Conservation (phyloP, 2,113 vertebrate species). For the Eupsittula cactorum region DNA sequence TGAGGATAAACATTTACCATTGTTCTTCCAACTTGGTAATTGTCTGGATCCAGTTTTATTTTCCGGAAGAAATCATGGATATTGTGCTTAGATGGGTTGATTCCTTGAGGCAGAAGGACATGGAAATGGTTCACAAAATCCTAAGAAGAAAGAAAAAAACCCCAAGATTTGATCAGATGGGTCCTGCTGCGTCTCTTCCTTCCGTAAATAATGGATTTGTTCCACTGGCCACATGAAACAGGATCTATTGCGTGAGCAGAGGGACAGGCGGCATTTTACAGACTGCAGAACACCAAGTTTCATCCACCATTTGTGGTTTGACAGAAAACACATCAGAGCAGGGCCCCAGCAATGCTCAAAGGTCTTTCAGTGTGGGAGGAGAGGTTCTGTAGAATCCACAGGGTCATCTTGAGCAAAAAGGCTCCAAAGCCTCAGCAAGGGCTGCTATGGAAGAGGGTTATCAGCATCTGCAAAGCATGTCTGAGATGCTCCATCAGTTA, state of each 20-base stretch:
- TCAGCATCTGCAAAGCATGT: conserved; percentile 17
- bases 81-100: conserved; percentile 79
- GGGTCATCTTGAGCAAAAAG: background rate
- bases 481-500: background rate
- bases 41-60: conserved; percentile 81
- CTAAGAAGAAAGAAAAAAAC: conserved; percentile 66
- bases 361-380: background rate
- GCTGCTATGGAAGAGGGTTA: accelerated
- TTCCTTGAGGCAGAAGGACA: conserved; percentile 86
- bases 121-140: conserved; percentile 93
- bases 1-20: conserved; percentile 81
- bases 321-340: background rate
- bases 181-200: background rate
- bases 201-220: background rate
- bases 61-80: conserved; percentile 86
- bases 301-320: background rate
- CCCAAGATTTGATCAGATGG: background rate
- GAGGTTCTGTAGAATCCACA: background rate
- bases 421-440: background rate
- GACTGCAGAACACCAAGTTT: background rate
- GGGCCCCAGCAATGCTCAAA: background rate
- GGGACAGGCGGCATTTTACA: background rate
- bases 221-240: background rate
- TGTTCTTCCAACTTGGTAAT: conserved; percentile 93
- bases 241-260: background rate